phyloP scores from a whole-genome alignment of 2,113 vertebrate species.

The Mesoclemmys tuberculata region DNA sequence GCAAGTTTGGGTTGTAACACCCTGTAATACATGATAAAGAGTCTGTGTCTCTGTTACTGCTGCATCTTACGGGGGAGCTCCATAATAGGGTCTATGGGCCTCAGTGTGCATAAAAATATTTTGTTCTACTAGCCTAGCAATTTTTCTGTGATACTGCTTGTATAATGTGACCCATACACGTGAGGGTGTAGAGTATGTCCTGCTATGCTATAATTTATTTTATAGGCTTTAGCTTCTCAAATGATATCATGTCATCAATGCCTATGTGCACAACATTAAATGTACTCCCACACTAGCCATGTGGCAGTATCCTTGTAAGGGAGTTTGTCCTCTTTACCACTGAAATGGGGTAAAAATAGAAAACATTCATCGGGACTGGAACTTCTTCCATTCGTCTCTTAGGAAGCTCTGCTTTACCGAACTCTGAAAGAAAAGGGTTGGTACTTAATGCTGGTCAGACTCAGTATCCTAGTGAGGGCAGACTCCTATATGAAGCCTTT shows the following conservation, averaged over 20 bases:
- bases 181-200: neutral
- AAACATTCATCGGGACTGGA: neutral
- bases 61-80: neutral
- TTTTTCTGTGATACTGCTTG: neutral
- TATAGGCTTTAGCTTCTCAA: slow-evolving; percentile 9
- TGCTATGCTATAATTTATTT: slow-evolving; percentile 23
- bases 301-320: neutral
- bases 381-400: neutral
- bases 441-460: neutral
- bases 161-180: neutral
- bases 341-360: neutral
- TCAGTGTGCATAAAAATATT: slow-evolving; percentile 15
- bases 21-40: neutral
- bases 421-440: neutral
- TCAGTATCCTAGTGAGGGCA: neutral
- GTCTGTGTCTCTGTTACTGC: neutral
- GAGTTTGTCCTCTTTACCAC: neutral
- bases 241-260: neutral
- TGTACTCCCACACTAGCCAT: neutral
- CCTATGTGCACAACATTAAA: neutral
- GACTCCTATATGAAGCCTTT: neutral
- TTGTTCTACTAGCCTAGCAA: neutral
- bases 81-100: neutral
- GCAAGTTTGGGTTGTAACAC: neutral
- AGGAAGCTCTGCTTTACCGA: neutral